Evolutionary conservation across 2,113 vertebrate genomes (phyloP), one percentile per base, ranked within the genome.

Genomic region (Mixornis gularis): DNA sequence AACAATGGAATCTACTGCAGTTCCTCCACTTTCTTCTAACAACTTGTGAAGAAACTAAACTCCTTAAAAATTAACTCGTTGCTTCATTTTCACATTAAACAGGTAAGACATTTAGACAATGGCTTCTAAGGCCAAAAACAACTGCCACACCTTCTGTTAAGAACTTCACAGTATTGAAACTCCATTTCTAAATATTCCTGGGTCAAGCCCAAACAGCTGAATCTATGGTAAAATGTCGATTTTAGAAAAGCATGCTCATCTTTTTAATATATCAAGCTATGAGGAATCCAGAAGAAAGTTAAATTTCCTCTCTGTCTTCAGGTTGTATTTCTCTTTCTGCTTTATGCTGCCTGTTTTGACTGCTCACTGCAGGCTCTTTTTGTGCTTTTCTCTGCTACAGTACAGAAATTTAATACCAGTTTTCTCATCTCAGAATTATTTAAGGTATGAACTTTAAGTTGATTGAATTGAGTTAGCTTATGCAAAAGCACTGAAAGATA

Each of bases 391-490:
- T 80, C 56, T 89, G 79, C 66, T 87, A 16, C 46, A 87, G 56
- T 68, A 89, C 40, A 91, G 65, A 81, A 91, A 58, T 82, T 46
- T 76, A 85, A 41, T 72, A 44, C 30, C 36, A n/a, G 11, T 82
- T 85, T 89, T 89, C 51, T 89, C 43, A 76, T 68, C 59, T 81
- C 79, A 76, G 41, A 95, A 52, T 90, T 85, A 77, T 65, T 90
- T 83, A 65, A 86, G 43, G 56, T 87, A 74, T 65, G 59, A 91
- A 46, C 17, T 81, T 69, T 8, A 79, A 85, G 17, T 19, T 77
- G 51, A 85, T 69, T 49, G 53, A 85, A 73, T 82, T 62, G 72
- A 59, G 58, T 88, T 44, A 78, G 30, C 16, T 78, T 73, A 52
- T 17, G 19, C 48, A 86, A 32, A 70, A 90, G n/a, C 62, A 70